A percentile compares a stretch with the other conserved stretches of the same genome.
phyloP scores from a whole-genome alignment of 2,113 vertebrate genomes.

The Mungos mungo region DNA sequence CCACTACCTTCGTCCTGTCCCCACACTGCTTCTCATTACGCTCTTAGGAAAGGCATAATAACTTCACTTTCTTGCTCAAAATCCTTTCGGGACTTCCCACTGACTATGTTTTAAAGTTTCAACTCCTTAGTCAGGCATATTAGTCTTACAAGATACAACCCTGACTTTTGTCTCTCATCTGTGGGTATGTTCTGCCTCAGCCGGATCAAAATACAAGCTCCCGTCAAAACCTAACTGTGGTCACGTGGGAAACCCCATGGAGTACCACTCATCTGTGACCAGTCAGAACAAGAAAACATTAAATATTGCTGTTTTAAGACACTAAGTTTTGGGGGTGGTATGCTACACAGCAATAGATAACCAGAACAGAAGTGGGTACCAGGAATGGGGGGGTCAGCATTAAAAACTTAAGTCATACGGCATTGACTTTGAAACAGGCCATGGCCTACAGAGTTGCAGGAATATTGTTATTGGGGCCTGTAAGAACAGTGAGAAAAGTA shows the following conservation, averaged over 20 bases:
- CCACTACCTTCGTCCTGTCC: rapidly evolving
- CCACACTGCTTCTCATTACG: not conserved
- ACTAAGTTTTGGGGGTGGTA: not conserved
- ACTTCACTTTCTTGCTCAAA: not conserved
- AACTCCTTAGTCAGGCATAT: not conserved
- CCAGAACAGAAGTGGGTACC: not conserved
- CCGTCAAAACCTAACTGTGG: not conserved
- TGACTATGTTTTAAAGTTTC: not conserved
- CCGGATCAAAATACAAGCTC: too few relatives aligned
- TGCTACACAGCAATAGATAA: not conserved
- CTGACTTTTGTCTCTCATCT: not conserved
- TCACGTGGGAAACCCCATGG: not conserved
- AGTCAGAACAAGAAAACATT: not conserved
- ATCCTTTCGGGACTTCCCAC: not conserved
- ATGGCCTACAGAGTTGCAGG: not conserved
- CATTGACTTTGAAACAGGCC: not conserved
- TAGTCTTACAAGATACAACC: not conserved
- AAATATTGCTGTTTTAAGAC: not conserved
- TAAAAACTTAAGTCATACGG: not conserved
- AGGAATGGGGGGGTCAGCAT: not conserved
- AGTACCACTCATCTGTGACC: not conserved
- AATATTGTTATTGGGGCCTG: not conserved
- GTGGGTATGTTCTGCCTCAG: too few relatives aligned
- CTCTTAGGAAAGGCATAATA: not conserved
- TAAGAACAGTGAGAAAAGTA: not conserved